These are phyloP conservation scores for Drosophila cracens DNA, from an alignment of 2,888 invertebrate genomes.

Conservation along the genomic window DNA sequence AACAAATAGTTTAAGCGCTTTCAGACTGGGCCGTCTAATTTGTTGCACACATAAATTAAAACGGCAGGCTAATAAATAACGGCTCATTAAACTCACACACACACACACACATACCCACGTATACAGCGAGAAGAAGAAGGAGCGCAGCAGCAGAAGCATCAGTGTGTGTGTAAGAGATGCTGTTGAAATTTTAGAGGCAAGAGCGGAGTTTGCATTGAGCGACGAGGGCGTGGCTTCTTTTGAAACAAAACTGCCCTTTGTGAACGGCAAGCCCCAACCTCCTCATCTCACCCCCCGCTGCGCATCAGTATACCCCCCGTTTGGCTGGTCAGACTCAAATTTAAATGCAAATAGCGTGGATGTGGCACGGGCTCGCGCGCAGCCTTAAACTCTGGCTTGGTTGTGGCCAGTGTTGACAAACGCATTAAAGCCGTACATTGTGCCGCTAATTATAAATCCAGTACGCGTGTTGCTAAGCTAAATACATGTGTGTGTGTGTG, in stretches of 20 bases:
- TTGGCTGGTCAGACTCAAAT: slow-evolving; percentile 32
- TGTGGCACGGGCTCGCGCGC: slow-evolving; percentile 6
- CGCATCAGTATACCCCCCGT: not conserved
- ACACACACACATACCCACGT: slow-evolving; percentile 19
- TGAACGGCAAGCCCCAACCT: slow-evolving; percentile 1
- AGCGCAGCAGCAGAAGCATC: not conserved
- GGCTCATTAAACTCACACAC: slow-evolving; percentile 70
- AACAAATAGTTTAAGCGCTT: slow-evolving; percentile 67
- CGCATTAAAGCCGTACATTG: slow-evolving; percentile 57
- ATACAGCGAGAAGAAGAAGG: not conserved
- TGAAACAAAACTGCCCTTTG: slow-evolving; percentile 53
- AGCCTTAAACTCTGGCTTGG: slow-evolving; percentile 13
- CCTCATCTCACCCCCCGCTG: not conserved
- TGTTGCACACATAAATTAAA: slow-evolving; percentile 77
- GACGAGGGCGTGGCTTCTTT: slow-evolving; percentile 23
- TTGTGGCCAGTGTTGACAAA: slow-evolving; percentile 56
- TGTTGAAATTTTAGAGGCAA: slow-evolving; percentile 14
- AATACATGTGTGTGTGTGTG: slow-evolving; percentile 12
- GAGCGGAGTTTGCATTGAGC: not conserved
- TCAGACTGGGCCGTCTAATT: slow-evolving; percentile 66
- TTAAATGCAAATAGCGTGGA: slow-evolving; percentile 62
- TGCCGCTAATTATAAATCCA: slow-evolving; percentile 72
- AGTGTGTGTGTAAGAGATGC: not conserved
- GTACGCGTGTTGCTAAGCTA: slow-evolving; percentile 11
- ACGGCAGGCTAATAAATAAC: slow-evolving; percentile 74